Percentiles rank a stretch among this genome's conserved stretches.
phyloP scores from a whole-genome alignment of 2,797 vertebrate genomes.

The Chiroxiphia lanceolata region DNA sequence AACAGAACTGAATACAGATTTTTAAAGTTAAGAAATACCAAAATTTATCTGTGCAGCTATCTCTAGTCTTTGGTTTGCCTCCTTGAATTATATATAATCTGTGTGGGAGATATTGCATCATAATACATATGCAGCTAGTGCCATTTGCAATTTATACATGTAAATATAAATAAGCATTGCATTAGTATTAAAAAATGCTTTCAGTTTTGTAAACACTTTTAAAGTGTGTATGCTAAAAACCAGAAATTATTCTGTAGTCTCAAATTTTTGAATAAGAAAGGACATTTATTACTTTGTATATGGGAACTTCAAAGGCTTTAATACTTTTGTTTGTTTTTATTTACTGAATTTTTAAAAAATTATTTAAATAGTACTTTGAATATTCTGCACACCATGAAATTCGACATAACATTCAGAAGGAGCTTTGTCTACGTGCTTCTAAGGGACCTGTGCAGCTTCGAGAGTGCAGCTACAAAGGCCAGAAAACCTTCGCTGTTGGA shows the following conservation, averaged over 20 bases:
- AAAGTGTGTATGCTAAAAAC: not conserved
- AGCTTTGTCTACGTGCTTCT: conserved; percentile 89
- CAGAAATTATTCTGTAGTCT: not conserved
- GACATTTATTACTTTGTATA: not conserved
- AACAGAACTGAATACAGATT: not conserved
- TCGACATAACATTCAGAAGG: conserved; percentile 96
- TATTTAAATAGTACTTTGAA: conserved; percentile 90
- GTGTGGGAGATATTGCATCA: not conserved
- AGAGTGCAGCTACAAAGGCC: conserved; percentile 88
- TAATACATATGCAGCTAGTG: not conserved
- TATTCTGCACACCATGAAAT: conserved; percentile 90
- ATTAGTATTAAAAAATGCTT: not conserved
- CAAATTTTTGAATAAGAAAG: not conserved
- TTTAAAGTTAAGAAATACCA: not conserved
- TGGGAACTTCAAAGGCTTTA: not conserved
- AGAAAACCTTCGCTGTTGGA: conserved; percentile 74
- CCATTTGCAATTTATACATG: not conserved
- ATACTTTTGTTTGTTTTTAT: not conserved
- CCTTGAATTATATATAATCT: not conserved
- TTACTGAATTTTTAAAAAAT: not conserved
- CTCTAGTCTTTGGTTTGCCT: not conserved
- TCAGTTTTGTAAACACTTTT: not conserved
- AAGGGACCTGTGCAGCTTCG: conserved; percentile 83
- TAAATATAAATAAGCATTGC: not conserved
- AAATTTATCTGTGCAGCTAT: not conserved